These are phyloP conservation scores for Scolopax bukidnonensis DNA, from an alignment of 2,797 vertebrate genomes.

Conservation along the genomic window DNA sequence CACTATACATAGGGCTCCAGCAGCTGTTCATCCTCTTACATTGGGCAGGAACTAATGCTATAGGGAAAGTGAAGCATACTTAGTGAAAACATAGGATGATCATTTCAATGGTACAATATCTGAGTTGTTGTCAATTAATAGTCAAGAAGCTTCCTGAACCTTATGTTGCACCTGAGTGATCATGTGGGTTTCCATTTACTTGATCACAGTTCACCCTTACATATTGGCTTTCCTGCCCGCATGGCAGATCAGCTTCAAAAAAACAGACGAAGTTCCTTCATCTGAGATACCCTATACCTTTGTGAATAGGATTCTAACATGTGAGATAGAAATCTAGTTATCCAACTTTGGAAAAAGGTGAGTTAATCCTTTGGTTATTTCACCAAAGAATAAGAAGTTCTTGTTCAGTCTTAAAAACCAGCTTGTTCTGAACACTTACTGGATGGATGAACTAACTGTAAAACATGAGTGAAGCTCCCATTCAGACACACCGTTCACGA, in stretches of 20 bases:
- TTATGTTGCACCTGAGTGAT: not conserved
- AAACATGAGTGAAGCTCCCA: not conserved
- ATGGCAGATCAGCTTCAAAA: not conserved
- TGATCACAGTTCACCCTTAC: not conserved
- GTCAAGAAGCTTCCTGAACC: not conserved
- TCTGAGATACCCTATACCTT: not conserved
- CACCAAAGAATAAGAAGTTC: not conserved
- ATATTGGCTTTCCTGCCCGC: not conserved
- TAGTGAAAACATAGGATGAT: not conserved
- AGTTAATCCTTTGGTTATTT: not conserved
- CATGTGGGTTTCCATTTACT: not conserved
- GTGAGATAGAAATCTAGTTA: not conserved
- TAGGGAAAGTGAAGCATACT: not conserved
- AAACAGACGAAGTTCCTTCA: not conserved
- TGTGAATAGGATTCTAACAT: not conserved
- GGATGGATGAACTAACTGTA: not conserved
- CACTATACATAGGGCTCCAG: not conserved
- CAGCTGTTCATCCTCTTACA: not conserved
- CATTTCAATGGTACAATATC: not conserved
- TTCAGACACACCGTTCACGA: not conserved
- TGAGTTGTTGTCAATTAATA: not conserved
- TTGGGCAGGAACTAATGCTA: not conserved
- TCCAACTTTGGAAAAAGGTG: not conserved
- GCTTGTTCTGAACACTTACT: not conserved
- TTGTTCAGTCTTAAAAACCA: not conserved